Evolutionary conservation across 2,113 vertebrate species (phyloP), one percentile per base, ranked within the genome.

Genomic region (Paraplagusia blochii): DNA sequence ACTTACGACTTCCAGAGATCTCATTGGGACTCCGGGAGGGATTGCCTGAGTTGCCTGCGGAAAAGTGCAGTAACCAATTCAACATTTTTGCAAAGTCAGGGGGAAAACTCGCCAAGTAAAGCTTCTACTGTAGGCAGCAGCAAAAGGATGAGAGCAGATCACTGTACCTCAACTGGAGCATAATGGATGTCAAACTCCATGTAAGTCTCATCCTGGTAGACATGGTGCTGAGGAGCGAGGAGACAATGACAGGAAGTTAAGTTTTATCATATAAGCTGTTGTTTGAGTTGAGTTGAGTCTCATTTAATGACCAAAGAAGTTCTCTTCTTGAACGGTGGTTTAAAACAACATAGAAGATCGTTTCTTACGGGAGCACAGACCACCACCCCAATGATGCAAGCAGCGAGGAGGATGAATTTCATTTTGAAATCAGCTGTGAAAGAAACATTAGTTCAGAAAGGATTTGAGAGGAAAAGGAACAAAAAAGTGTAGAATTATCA

Each of bases 291-390:
- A n/a, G n/a, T n/a, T n/a, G n/a, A n/a, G n/a, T n/a, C n/a, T n/a
- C n/a, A n/a, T n/a, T n/a, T n/a, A n/a, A n/a, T n/a, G n/a, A n/a
- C n/a, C n/a, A n/a, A n/a, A n/a, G n/a, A n/a, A n/a, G n/a, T n/a
- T n/a, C n/a, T n/a, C n/a, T n/a, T n/a, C n/a, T n/a, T n/a, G n/a
- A n/a, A n/a, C n/a, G n/a, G n/a, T n/a, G n/a, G n/a, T n/a, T n/a
- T n/a, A n/a, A n/a, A n/a, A n/a, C n/a, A n/a, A n/a, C n/a, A n/a
- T 18, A 16, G 8, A 46, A 3, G 15, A 0, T 9, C 5, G 63
- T 58, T 73, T 14, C 71, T 77, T 79, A 86, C 88, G 17, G 88
- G 88, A 19, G 77, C 79, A 15, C 74, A 83, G 33, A 81, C 9
- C 13, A 76, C 77, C 51, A 76, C 16, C 61, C 81, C 83, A 51